Base-by-base conservation (phyloP, 2,888 invertebrate species). In the Athetis lepigone region DNA sequence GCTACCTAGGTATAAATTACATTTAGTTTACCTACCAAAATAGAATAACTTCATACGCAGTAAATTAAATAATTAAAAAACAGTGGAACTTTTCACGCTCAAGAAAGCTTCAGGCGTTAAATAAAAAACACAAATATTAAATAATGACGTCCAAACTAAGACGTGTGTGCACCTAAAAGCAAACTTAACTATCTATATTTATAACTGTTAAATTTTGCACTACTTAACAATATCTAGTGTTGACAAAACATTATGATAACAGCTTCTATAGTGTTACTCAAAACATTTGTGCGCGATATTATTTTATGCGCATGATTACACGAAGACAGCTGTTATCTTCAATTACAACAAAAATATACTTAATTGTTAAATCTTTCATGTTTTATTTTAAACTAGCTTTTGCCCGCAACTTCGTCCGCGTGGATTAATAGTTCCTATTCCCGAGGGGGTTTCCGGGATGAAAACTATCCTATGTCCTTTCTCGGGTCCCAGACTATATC, bases 231-330 rank as follows among this genome's bases (percentile, higher is more conserved):
- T 75, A 60, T 52, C 57, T 37, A 11, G 9, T 74, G 65, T 76
- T 75, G 27, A 78, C 55, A 19, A 56, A 76, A 63, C 46, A 57
- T 60, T 50, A 43, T 50, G 80, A 73, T 77, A 79, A 60, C 62
- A 62, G 51, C 50, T 57, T 36, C 56, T 59, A 68, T 64, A 21
- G 18, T 60, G 57, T 37, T 16, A 55, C 27, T 33, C 46, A 56
- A 78, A 76, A 75, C 49, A 56, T 71, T 59, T 64, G 52, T 42
- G 11, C 9, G 25, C 39, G 37, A 43, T 57, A 25, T 51, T 25
- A 43, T 55, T 64, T 45, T 25, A 63, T 33, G 40, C 18, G 25
- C 37, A 18, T 43, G 25, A 54, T 52, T 29, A 37, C 40, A 51
- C 2, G 6, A 9, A 49, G 45, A 62, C 51, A 52, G 39, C 16